Percentiles rank a stretch among this genome's conserved stretches.
phyloP scores from a whole-genome alignment of 2,113 vertebrate species.

The Solea solea region DNA sequence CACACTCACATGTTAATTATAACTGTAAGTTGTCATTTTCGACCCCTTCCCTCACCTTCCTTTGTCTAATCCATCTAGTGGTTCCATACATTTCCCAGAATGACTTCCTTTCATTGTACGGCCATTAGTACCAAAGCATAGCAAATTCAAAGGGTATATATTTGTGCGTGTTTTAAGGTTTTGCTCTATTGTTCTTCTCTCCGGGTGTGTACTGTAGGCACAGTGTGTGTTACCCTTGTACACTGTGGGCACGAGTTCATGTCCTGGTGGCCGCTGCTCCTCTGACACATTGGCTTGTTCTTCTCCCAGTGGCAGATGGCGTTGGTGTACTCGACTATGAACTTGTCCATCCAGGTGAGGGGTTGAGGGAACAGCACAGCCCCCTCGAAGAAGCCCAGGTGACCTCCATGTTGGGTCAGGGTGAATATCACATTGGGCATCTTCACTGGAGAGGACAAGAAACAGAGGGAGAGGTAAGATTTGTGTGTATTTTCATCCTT shows the following conservation, averaged over 20 bases:
- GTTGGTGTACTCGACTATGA: slow-evolving; percentile 90
- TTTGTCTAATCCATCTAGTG: background rate
- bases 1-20: slow-evolving; percentile 13
- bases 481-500: background rate
- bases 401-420: slow-evolving; percentile 92
- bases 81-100: slow-evolving; percentile 8
- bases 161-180: background rate
- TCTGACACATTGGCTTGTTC: slow-evolving; percentile 81
- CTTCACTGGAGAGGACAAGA: slow-evolving; percentile 80
- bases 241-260: slow-evolving; percentile 11
- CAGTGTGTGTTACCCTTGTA: background rate
- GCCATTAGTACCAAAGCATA: slow-evolving; percentile 1
- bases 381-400: slow-evolving; percentile 97
- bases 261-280: slow-evolving; percentile 6
- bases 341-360: slow-evolving; percentile 98
- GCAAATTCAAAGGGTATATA: background rate
- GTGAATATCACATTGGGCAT: slow-evolving; percentile 91
- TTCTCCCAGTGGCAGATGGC: slow-evolving; percentile 92
- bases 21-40: background rate
- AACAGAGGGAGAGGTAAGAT: background rate
- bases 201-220: background rate
- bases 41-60: background rate
- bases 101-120: background rate
- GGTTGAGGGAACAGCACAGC: slow-evolving; percentile 92
- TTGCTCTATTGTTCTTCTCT: slow-evolving; percentile 12